These are phyloP conservation scores for Cynaeus angustus DNA, from an alignment of 2,888 invertebrate genomes.

Conservation along the genomic window DNA sequence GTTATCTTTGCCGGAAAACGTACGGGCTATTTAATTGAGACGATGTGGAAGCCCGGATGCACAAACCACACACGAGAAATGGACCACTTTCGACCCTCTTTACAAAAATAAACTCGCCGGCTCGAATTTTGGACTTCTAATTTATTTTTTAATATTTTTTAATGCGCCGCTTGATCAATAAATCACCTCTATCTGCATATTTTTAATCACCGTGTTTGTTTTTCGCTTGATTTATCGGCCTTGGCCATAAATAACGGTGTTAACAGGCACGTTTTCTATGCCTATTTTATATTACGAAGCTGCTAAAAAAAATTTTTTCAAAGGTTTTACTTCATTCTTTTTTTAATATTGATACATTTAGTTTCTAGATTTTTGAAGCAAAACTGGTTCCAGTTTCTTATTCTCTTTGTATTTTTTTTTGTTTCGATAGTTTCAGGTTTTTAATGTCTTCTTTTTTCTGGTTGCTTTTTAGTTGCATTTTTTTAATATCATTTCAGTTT, in stretches of 20 bases:
- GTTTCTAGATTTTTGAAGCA: too few species aligned
- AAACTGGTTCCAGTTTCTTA: too few species aligned
- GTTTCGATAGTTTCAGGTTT: too few species aligned
- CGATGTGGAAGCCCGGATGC: conserved; percentile 30
- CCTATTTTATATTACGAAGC: too few species aligned
- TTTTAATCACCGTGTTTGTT: conserved; percentile 10
- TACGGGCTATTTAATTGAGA: conserved; percentile 39
- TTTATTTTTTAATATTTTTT: too few species aligned
- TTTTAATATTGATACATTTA: too few species aligned
- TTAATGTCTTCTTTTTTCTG: too few species aligned
- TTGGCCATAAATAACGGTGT: not conserved
- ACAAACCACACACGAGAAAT: conserved; percentile 7
- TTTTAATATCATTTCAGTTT: too few species aligned
- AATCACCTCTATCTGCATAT: conserved; percentile 11
- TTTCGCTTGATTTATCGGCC: not conserved
- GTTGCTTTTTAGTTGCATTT: too few species aligned
- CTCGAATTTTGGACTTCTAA: not conserved
- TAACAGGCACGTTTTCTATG: not conserved
- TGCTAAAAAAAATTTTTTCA: too few species aligned
- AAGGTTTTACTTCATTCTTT: too few species aligned
- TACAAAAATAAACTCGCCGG: not conserved
- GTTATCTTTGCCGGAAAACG: conserved; percentile 50
- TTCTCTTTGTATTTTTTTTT: too few species aligned
- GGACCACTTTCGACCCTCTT: not conserved
- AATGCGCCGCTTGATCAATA: not conserved